These are phyloP conservation scores for Calidris pygmaea DNA, from an alignment of 2,113 vertebrate species.

Conservation along the genomic window DNA sequence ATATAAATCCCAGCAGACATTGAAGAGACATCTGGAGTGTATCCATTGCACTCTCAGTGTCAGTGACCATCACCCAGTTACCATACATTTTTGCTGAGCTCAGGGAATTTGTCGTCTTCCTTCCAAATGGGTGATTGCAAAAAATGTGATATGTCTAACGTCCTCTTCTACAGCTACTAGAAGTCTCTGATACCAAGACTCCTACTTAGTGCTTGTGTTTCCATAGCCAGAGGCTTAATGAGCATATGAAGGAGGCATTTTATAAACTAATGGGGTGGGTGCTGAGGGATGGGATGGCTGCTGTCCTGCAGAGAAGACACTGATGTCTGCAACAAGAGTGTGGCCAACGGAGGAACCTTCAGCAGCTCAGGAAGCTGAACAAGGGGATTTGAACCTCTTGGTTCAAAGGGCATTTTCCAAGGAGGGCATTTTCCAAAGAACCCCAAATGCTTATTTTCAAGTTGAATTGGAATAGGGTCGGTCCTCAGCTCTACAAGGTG, in stretches of 20 bases:
- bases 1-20: neutral
- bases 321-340: neutral
- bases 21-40: slow-evolving; percentile 24
- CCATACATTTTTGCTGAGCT: neutral
- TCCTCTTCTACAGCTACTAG: neutral
- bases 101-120: neutral
- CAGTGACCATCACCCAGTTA: neutral
- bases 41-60: neutral
- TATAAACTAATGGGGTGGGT: neutral
- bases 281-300: neutral
- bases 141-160: neutral
- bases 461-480: accelerated
- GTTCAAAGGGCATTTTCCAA: neutral
- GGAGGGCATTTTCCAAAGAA: neutral
- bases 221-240: neutral
- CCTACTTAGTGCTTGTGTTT: neutral
- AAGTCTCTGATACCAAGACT: neutral
- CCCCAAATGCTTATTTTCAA: neutral
- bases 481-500: neutral
- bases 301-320: neutral
- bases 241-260: neutral
- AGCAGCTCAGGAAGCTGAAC: neutral
- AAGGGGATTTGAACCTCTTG: neutral
- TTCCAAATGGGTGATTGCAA: neutral
- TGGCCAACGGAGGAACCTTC: neutral